A percentile compares a stretch with the other conserved stretches of the same genome.
These are phyloP conservation scores for Myotis davidii DNA, from an alignment of 2,113 vertebrate species.

Conservation along the genomic window DNA sequence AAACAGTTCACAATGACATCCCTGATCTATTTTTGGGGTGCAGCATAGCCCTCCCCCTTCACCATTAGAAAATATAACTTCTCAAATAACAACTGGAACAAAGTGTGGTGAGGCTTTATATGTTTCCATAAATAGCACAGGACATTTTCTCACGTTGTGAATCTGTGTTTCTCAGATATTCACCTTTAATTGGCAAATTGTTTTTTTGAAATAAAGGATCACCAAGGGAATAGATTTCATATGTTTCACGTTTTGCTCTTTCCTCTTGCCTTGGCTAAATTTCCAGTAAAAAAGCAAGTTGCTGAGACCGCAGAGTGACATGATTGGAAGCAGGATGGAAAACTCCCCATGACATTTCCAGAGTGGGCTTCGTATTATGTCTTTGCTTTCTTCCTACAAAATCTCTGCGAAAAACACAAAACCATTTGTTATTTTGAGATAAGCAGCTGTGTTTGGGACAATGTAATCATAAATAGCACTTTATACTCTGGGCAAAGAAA, in stretches of 20 bases:
- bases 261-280: neutral
- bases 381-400: neutral
- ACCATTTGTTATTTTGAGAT: conserved; percentile 51
- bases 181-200: conserved; percentile 52
- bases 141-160: neutral
- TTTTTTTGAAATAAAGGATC: neutral
- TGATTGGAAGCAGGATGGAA: conserved; percentile 21
- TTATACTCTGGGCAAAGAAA: conserved; percentile 3
- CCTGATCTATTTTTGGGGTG: neutral
- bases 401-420: conserved; percentile 35
- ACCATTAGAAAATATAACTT: neutral
- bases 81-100: conserved; percentile 42
- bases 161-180: conserved; percentile 43
- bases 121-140: conserved; percentile 8
- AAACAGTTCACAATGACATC: neutral
- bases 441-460: conserved; percentile 58
- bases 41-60: neutral
- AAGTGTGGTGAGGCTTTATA: neutral
- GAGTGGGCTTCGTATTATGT: neutral
- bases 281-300: neutral
- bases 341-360: neutral
- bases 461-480: conserved; percentile 63
- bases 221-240: conserved; percentile 56
- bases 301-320: neutral
- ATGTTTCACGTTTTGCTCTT: conserved; percentile 69